Evolutionary conservation across 2,888 invertebrate genomes (phyloP).

Genomic region (Alviniconcha strummeri): DNA sequence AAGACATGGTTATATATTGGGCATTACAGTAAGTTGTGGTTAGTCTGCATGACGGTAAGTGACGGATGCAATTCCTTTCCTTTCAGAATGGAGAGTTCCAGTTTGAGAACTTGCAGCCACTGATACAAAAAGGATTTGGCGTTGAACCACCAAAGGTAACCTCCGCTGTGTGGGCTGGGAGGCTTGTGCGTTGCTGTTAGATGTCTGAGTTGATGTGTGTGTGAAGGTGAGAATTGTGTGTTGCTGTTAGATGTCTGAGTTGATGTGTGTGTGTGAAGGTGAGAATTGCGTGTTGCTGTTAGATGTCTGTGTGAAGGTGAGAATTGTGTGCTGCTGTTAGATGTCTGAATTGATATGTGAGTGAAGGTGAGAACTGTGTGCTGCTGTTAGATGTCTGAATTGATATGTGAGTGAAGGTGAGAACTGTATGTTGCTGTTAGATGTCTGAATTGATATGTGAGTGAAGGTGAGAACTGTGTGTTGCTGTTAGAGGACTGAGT

Average conservation of each 20-base stretch:
- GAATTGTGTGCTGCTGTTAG: too few species aligned
- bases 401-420: neutral
- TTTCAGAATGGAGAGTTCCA: slow-evolving; percentile 72
- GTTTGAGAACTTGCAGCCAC: slow-evolving; percentile 67
- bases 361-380: too few species aligned
- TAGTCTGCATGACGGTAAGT: too few species aligned
- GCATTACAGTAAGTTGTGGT: too few species aligned
- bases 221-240: neutral
- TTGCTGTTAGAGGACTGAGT: too few species aligned
- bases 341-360: too few species aligned
- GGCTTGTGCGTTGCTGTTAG: neutral
- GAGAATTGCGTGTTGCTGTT: neutral
- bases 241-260: neutral
- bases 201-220: neutral
- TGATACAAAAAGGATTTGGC: slow-evolving; percentile 67
- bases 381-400: neutral
- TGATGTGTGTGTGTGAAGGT: neutral
- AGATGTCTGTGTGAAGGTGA: neutral
- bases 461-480: neutral
- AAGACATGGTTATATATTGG: too few species aligned
- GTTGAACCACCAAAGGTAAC: slow-evolving; percentile 70
- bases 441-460: neutral
- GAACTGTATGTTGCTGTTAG: neutral
- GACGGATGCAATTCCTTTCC: neutral
- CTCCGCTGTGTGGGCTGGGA: slow-evolving; percentile 13